Evolutionary conservation across 2,888 invertebrate genomes (phyloP).

Genomic region (Coleophora flavipennella): DNA sequence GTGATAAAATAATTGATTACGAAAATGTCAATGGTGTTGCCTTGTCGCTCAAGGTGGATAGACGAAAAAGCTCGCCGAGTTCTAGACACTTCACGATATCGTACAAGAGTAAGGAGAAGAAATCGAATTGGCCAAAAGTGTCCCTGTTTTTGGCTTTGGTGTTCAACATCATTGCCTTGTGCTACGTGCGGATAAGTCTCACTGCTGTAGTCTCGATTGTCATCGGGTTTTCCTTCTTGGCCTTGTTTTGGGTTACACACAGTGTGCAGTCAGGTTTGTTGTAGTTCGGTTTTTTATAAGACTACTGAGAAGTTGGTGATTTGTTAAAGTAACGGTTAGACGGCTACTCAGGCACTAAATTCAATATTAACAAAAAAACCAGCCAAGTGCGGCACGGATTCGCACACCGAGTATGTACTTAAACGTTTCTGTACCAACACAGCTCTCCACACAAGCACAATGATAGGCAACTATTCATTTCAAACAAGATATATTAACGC

Average conservation of each 20-base stretch:
- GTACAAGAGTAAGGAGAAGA: conserved; percentile 39
- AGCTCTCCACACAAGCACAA: no score
- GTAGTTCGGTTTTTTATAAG: not conserved
- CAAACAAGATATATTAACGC: no score
- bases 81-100: conserved; percentile 50
- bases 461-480: no score
- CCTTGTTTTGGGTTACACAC: conserved; percentile 59
- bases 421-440: no score
- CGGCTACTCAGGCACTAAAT: no score
- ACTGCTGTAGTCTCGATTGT: conserved; percentile 41
- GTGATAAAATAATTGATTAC: conserved; percentile 25
- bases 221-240: conserved; percentile 41
- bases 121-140: conserved; percentile 34
- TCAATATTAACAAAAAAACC: no score
- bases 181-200: conserved; percentile 44
- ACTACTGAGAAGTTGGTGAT: no score
- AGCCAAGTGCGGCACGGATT: no score
- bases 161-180: conserved; percentile 44
- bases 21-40: conserved; percentile 57
- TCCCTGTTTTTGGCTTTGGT: conserved; percentile 44
- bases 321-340: no score
- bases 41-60: conserved; percentile 36
- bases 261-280: conserved; percentile 57
- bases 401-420: no score
- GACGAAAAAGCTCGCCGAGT: conserved; percentile 33